Percentiles rank a stretch among this genome's conserved stretches.
phyloP scores from a whole-genome alignment of 2,113 vertebrate genomes.

The Crypturellus undulatus region DNA sequence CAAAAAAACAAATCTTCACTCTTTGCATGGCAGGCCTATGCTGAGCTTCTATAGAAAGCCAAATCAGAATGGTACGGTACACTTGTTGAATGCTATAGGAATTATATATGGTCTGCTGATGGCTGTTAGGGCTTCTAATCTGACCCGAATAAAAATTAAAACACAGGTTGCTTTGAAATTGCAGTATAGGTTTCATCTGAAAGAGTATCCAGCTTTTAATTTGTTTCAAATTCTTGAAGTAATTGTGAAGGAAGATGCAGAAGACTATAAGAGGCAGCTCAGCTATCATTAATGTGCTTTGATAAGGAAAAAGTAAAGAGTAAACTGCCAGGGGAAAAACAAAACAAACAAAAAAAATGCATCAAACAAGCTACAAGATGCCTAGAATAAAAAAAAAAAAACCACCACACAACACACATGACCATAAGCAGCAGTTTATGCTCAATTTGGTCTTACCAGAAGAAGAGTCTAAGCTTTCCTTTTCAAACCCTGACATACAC shows the following conservation, averaged over 20 bases:
- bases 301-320: not conserved
- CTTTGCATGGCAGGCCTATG: not conserved
- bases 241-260: not conserved
- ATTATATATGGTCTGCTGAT: not conserved
- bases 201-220: not conserved
- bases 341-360: not conserved
- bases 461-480: not conserved
- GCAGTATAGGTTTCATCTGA: not conserved
- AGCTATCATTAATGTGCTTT: not conserved
- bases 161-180: not conserved
- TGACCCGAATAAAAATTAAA: not conserved
- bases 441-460: not conserved
- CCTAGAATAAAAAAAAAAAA: not conserved
- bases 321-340: not conserved
- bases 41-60: not conserved
- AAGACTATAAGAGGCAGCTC: not conserved
- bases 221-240: not conserved
- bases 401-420: not conserved
- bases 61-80: not conserved
- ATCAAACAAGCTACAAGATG: not conserved
- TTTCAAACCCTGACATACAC: not conserved
- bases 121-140: not conserved
- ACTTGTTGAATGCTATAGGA: rapidly evolving
- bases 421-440: not conserved
- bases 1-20: not conserved